phyloP scores from a whole-genome alignment of 2,888 invertebrate genomes.

The Nephrotoma guestfalica region DNA sequence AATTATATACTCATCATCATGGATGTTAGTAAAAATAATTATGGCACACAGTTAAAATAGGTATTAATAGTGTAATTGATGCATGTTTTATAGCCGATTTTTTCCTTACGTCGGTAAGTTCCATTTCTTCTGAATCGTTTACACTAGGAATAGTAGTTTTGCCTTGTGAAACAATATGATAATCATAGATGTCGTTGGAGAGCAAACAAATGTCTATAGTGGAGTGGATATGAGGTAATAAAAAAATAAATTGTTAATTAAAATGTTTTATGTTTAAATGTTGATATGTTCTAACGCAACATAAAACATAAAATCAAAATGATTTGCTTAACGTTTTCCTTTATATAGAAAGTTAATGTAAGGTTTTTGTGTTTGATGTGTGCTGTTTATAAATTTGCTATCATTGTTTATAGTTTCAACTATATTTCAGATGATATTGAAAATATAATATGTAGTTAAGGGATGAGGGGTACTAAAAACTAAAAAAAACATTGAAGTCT shows the following conservation, averaged over 20 bases:
- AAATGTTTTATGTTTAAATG: not conserved
- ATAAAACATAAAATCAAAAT: not conserved
- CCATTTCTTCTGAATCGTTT: slow-evolving; percentile 74
- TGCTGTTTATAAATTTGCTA: not conserved
- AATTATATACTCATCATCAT: not conserved
- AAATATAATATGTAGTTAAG: not conserved
- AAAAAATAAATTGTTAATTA: not conserved
- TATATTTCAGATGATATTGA: not conserved
- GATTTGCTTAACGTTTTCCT: not conserved
- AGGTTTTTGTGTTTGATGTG: not conserved
- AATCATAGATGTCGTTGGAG: slow-evolving; percentile 57
- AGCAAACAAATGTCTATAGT: slow-evolving; percentile 38
- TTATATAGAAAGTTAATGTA: not conserved
- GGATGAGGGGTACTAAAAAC: not conserved
- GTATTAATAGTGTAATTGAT: not conserved
- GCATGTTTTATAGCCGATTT: not conserved
- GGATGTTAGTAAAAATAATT: not conserved
- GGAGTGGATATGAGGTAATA: not conserved
- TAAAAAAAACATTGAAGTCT: too few relatives aligned
- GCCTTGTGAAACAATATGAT: slow-evolving; percentile 78
- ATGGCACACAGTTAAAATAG: not conserved
- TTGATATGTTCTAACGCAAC: not conserved
- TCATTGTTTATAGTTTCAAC: not conserved
- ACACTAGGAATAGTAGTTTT: slow-evolving; percentile 73
- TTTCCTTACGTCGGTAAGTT: slow-evolving; percentile 53